phyloP scores from a whole-genome alignment of 2,797 vertebrate genomes.

The Tapirus indicus region DNA sequence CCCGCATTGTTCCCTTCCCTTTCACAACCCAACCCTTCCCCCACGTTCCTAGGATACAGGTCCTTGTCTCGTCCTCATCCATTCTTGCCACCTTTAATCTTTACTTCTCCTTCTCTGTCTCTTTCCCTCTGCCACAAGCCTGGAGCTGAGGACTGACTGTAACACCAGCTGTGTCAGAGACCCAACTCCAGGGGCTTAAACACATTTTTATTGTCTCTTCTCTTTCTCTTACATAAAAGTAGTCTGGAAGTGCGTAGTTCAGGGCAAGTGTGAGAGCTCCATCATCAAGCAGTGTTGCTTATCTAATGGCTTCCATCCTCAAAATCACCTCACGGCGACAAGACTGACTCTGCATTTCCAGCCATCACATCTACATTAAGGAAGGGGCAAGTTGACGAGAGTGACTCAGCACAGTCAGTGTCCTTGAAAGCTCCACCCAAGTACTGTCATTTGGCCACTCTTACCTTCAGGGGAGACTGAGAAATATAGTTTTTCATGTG shows the following conservation, averaged over 20 bases:
- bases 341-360: neutral
- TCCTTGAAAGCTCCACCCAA: neutral
- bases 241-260: neutral
- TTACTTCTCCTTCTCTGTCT: neutral
- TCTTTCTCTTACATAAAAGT: neutral
- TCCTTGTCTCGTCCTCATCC: neutral
- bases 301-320: neutral
- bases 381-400: neutral
- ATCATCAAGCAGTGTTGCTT: neutral
- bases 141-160: neutral
- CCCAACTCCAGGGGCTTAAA: neutral
- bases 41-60: neutral
- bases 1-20: neutral
- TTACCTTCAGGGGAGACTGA: neutral
- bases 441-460: neutral
- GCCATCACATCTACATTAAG: neutral
- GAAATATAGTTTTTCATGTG: neutral
- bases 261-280: neutral
- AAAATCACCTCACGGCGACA: neutral
- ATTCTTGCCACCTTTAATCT: neutral
- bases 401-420: neutral
- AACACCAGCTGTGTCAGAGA: neutral
- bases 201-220: constrained; percentile 24
- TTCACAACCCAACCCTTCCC: neutral
- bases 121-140: neutral